Evolutionary conservation across 2,888 invertebrate genomes (phyloP).

Genomic region (Parnassius smintheus): DNA sequence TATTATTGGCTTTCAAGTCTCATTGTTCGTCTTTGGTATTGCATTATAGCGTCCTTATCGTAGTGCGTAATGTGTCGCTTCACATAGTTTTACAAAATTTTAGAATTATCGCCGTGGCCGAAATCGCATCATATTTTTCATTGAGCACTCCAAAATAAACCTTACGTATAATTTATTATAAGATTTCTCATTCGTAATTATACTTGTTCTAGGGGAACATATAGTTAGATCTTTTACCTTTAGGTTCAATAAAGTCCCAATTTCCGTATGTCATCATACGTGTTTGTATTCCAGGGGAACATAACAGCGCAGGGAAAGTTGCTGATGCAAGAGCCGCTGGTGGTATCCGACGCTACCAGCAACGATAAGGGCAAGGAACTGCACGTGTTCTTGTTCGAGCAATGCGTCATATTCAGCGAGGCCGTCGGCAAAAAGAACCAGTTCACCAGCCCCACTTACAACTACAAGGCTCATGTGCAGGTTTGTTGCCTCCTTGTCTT

Average conservation of each 20-base stretch:
- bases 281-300: conserved; percentile 87
- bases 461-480: conserved; percentile 97
- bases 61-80: too few relatives aligned
- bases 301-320: conserved; percentile 98
- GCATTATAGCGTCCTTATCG: too few relatives aligned
- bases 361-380: conserved; percentile 84
- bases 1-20: too few relatives aligned
- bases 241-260: neutral
- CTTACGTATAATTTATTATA: too few relatives aligned
- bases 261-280: conserved; percentile 30
- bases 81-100: too few relatives aligned
- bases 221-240: too few relatives aligned
- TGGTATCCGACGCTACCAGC: conserved; percentile 84
- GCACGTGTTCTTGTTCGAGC: conserved; percentile 98
- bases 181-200: too few relatives aligned
- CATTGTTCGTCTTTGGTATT: too few relatives aligned
- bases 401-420: conserved; percentile 98
- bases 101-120: too few relatives aligned
- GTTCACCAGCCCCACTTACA: conserved; percentile 95
- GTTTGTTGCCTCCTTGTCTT: conserved; percentile 64
- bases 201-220: too few relatives aligned
- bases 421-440: conserved; percentile 95
- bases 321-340: conserved; percentile 90
- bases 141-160: too few relatives aligned
- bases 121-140: too few relatives aligned